Evolutionary conservation across 2,113 vertebrate species (phyloP), one percentile per base, ranked within the genome.

Genomic region (Nestor notabilis): DNA sequence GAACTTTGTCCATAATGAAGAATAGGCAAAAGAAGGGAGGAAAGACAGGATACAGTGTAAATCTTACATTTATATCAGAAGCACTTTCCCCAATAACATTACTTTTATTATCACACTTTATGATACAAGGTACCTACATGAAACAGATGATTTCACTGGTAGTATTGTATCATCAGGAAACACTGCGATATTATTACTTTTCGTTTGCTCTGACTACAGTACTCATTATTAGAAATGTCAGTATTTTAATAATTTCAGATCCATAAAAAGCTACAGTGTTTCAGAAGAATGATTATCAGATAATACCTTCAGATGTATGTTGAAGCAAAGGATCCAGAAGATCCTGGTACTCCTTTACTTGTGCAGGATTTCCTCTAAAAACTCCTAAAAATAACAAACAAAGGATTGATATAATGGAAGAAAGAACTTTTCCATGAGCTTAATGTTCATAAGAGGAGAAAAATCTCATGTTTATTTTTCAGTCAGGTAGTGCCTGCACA

Each of bases 271-370:
- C n/a, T 64, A 74, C 25, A 83, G 53, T n/a, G 13, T 68, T 92
- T 90, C 69, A 44, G 56, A 89, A 84, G 27, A 72, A 65, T 33
- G 11, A 70, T 11, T 86, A 56, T 37, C n/a, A 66, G 68, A 60
- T 11, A 61, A 20, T 98, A 99, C 99, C 99, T 93, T 99, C 99
- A 87, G 96, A 94, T 24, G 99, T 98, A 53, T 98, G 98, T 75
- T 99, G 99, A 90, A 99, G 98, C 87, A 99, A 93, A 41, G 99
- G 98, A 25, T 99, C 97, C 87, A 99, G 98, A 72, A 99, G 98
- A 25, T 98, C 98, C 81, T 99, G 98, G 95, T 99, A 99, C 31
- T 99, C 99, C 79, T 99, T 99, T 56, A 99, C 99, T 98, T 99
- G 99, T 25, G 97, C 93, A n/a, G 96, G 82, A 81, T 99, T 99